These are phyloP conservation scores for Macquaria australasica DNA, from an alignment of 2,113 vertebrate species.

Conservation along the genomic window DNA sequence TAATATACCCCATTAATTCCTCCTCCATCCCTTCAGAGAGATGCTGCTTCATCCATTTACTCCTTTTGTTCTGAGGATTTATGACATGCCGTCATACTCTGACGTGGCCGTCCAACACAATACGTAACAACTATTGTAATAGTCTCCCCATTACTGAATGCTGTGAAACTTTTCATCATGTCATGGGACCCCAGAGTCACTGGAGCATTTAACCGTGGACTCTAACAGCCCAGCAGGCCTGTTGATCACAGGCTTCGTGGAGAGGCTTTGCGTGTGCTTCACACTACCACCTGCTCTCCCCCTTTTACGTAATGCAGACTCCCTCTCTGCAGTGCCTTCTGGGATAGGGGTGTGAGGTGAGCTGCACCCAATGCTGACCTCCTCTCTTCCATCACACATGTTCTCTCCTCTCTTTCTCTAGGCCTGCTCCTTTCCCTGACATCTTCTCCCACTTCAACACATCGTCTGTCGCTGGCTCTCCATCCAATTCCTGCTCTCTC, in stretches of 20 bases:
- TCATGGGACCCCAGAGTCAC: constrained; percentile 55
- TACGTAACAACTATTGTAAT: constrained; percentile 57
- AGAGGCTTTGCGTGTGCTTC: constrained; percentile 28
- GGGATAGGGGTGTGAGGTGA: constrained; percentile 76
- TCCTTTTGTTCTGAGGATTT: constrained; percentile 59
- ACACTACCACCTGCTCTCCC: constrained; percentile 58
- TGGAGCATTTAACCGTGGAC: constrained; percentile 55
- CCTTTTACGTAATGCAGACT: constrained; percentile 68
- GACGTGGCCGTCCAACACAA: constrained; percentile 51
- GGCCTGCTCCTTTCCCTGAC: constrained; percentile 49
- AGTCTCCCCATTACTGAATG: constrained; percentile 52
- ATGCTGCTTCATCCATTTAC: constrained; percentile 31
- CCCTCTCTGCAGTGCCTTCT: constrained; percentile 50
- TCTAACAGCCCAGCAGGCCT: constrained; percentile 44
- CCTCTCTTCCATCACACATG: constrained; percentile 57
- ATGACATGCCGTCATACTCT: constrained; percentile 62
- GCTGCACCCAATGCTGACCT: constrained; percentile 64
- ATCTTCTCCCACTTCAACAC: constrained; percentile 68
- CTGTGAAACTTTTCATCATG: constrained; percentile 63
- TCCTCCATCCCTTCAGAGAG: constrained; percentile 44
- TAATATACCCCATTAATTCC: constrained; percentile 32
- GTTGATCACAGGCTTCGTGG: constrained; percentile 39
- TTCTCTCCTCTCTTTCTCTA: constrained; percentile 26
- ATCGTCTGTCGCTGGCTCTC: constrained; percentile 48
- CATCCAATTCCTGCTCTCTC: constrained; percentile 33